A percentile compares a stretch with the other conserved stretches of the same genome.
phyloP scores from a whole-genome alignment of 2,113 vertebrate species.

The Hippoglossus stenolepis region DNA sequence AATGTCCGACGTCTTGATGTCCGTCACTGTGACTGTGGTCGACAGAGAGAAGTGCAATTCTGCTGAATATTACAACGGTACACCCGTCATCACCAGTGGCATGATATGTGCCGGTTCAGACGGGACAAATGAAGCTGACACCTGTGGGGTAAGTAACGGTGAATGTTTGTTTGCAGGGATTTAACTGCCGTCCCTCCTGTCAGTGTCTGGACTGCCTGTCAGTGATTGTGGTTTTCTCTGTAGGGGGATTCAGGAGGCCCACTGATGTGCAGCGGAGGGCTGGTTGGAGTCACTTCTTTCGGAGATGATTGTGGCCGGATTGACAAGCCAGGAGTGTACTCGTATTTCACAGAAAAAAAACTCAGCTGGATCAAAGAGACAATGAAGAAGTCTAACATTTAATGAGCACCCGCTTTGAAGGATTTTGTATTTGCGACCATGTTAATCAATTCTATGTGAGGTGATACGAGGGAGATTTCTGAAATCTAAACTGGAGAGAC shows the following conservation, averaged over 20 bases:
- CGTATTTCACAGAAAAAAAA: slow-evolving; percentile 57
- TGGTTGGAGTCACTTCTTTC: slow-evolving; percentile 75
- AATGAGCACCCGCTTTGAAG: neutral
- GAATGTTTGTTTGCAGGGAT: neutral
- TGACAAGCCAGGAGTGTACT: slow-evolving; percentile 71
- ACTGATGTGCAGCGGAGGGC: slow-evolving; percentile 57
- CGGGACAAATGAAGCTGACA: slow-evolving; percentile 45
- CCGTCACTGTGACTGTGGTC: slow-evolving; percentile 71
- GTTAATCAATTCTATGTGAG: neutral
- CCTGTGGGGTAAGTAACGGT: slow-evolving; percentile 54
- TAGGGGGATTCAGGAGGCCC: slow-evolving; percentile 82
- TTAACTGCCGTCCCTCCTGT: neutral
- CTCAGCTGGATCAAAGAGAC: slow-evolving; percentile 69
- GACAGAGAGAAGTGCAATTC: slow-evolving; percentile 69
- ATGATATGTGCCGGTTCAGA: slow-evolving; percentile 78
- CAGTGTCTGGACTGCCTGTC: fast-evolving
- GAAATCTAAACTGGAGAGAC: neutral
- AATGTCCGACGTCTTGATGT: slow-evolving; percentile 68
- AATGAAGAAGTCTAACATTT: slow-evolving; percentile 19
- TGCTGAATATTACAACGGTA: slow-evolving; percentile 48
- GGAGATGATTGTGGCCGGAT: slow-evolving; percentile 51
- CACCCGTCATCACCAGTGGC: slow-evolving; percentile 50
- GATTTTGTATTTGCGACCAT: neutral
- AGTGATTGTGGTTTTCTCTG: neutral
- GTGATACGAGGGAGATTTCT: neutral